Base-by-base conservation (phyloP, 92 coral and sea anemone species). In the Zoanthus gigantus region DNA sequence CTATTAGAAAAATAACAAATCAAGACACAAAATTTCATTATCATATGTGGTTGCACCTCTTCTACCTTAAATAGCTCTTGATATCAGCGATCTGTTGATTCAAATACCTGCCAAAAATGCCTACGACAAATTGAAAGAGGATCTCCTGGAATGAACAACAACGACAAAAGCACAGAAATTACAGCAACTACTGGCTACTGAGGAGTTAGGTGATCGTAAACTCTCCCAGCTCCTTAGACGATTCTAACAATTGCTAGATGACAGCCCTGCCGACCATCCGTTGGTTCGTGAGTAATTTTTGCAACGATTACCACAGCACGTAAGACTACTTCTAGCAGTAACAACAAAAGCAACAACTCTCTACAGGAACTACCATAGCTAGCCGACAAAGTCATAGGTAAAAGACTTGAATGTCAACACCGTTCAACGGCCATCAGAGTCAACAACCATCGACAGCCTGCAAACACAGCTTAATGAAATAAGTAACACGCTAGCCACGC, bases 251-350 rank as follows among this genome's bases (percentile, higher is more conserved):
- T 9, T 54, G 15, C 61, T 54, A 54, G 12, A 6, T 54, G 61
- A 54, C 61, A 54, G 61, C 23, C 72, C 2, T 28, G 7, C 42
- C 72, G 67, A 60, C 14, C 63, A 57, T 57, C 63, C 63, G 63
- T 2, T 57, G 63, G 67, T 60, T 60, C 67, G 67, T 60, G 67
- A 60, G 67, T 15, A 13, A 13, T 60, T 60, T 60, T 60, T 60
- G 52, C 67, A 60, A 60, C 67, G 67, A 60, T 60, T 60, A 60
- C 18, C 67, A 60, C 23, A 60, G 16, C 67, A 60, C 67, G 67
- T 60, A 15, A 60, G 67, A 60, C 18, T 13, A 60, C 67, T 60
- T n/a, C 18, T 60, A 60, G 67, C 18, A 13, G 67, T 15, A 60
- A 60, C 67, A 60, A 60, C 67, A 15, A 60, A 60, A 60, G 67